phyloP scores from a whole-genome alignment of 2,888 invertebrate species.

The Prenolepis imparis region DNA sequence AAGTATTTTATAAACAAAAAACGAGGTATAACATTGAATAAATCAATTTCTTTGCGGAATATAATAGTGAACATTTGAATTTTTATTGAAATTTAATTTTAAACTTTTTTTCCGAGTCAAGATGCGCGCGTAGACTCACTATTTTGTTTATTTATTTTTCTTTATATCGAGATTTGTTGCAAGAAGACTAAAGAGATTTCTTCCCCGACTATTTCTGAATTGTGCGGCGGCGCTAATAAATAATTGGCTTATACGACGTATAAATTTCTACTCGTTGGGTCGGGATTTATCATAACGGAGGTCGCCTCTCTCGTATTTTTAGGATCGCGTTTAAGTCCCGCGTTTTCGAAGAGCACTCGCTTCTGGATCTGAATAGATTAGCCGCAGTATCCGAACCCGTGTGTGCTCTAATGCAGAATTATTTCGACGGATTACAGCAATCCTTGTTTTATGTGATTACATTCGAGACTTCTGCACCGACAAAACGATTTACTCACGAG shows the following conservation, averaged over 20 bases:
- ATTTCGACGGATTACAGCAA: constrained; percentile 60
- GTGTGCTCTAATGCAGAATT: constrained; percentile 70
- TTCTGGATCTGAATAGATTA: constrained; percentile 66
- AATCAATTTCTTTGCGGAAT: not conserved
- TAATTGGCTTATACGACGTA: constrained; percentile 76
- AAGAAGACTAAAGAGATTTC: constrained; percentile 49
- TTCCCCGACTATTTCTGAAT: constrained; percentile 41
- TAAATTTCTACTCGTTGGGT: constrained; percentile 69
- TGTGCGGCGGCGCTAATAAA: constrained; percentile 72
- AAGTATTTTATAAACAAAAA: constrained; percentile 6
- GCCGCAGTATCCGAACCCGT: constrained; percentile 53
- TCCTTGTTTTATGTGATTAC: constrained; percentile 44
- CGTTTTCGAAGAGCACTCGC: constrained; percentile 65
- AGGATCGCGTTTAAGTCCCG: constrained; percentile 78
- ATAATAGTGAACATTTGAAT: not conserved
- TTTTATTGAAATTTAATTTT: constrained; percentile 13
- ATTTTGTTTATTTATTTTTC: constrained; percentile 13
- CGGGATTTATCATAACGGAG: constrained; percentile 79
- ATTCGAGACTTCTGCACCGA: constrained; percentile 30
- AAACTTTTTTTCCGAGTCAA: not conserved
- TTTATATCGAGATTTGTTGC: not conserved
- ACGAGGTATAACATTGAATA: not conserved
- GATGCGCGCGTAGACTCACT: not conserved
- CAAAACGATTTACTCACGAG: constrained; percentile 23
- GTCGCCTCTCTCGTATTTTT: constrained; percentile 78